A percentile compares a stretch with the other conserved stretches of the same genome.
Evolutionary conservation across 2,797 vertebrate species (phyloP).

Genomic region (Remorina albescens): DNA sequence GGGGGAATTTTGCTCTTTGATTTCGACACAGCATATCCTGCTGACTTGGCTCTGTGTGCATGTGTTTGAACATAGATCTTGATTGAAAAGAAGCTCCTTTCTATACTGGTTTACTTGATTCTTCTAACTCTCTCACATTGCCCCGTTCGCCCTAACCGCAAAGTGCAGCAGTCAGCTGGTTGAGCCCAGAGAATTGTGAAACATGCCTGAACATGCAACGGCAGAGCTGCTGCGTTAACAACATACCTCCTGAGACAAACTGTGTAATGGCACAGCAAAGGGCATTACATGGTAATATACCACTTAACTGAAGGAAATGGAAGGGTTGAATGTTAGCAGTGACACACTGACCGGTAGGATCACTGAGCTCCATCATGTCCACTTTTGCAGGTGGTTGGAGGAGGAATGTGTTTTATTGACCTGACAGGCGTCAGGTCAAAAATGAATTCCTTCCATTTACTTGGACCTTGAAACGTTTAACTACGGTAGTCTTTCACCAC

Average conservation of each 20-base stretch:
- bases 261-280: not conserved
- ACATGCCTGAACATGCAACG: constrained; percentile 24
- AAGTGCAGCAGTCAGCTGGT: constrained; percentile 28
- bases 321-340: not conserved
- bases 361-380: constrained; percentile 7
- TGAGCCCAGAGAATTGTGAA: constrained; percentile 26
- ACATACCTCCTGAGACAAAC: constrained; percentile 1
- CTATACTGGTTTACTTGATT: not conserved
- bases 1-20: constrained; percentile 25
- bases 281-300: not conserved
- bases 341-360: not conserved
- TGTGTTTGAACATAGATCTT: constrained; percentile 18
- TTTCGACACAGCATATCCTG: constrained; percentile 62
- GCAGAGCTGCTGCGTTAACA: not conserved
- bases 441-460: constrained; percentile 51
- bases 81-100: constrained; percentile 41
- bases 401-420: constrained; percentile 23
- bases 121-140: not conserved
- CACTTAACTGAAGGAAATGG: not conserved
- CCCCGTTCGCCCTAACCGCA: not conserved
- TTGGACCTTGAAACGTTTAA: constrained; percentile 26
- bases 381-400: not conserved
- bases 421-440: constrained; percentile 22
- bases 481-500: constrained; percentile 42
- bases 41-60: constrained; percentile 37